Evolutionary conservation across 1,140 invertebrate species (phyloP).

Genomic region (Helicoverpa armigera): DNA sequence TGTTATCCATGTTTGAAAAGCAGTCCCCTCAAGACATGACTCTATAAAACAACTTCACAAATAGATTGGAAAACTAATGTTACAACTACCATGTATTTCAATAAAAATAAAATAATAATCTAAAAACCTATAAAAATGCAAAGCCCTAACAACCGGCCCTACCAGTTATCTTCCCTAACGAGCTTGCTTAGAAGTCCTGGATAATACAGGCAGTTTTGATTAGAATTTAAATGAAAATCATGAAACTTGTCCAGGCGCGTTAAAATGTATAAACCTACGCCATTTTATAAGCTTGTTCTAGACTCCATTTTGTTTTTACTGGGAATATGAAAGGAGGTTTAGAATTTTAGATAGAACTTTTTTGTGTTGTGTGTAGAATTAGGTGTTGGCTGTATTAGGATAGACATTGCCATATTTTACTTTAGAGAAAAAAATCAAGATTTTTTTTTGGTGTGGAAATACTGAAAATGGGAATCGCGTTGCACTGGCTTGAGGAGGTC

Average conservation of each 20-base stretch:
- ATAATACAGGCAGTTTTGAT: slow-evolving; percentile 34
- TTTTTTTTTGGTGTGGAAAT: too few relatives aligned
- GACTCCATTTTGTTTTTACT: slow-evolving; percentile 12
- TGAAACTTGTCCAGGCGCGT: slow-evolving; percentile 6
- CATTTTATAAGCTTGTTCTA: slow-evolving; percentile 3
- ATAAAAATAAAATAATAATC: not conserved
- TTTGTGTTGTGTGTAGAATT: not conserved
- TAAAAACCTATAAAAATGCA: not conserved
- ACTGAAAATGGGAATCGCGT: too few relatives aligned
- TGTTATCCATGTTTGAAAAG: too few relatives aligned
- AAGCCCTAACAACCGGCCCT: slow-evolving; percentile 1
- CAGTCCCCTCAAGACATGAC: too few relatives aligned
- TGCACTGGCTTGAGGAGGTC: too few relatives aligned
- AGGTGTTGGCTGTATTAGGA: not conserved
- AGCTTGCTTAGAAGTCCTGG: slow-evolving; percentile 20
- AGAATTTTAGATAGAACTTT: too few relatives aligned
- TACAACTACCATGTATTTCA: too few relatives aligned
- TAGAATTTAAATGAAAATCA: slow-evolving; percentile 38
- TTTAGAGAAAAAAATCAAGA: too few relatives aligned
- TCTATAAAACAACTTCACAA: too few relatives aligned
- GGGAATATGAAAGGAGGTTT: slow-evolving; percentile 1
- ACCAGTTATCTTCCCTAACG: slow-evolving; percentile 26
- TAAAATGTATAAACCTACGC: slow-evolving; percentile 4
- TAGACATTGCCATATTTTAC: not conserved
- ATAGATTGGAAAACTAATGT: too few relatives aligned